These are phyloP conservation scores for Molanna angustata DNA, from an alignment of 2,888 invertebrate species.

Conservation along the genomic window DNA sequence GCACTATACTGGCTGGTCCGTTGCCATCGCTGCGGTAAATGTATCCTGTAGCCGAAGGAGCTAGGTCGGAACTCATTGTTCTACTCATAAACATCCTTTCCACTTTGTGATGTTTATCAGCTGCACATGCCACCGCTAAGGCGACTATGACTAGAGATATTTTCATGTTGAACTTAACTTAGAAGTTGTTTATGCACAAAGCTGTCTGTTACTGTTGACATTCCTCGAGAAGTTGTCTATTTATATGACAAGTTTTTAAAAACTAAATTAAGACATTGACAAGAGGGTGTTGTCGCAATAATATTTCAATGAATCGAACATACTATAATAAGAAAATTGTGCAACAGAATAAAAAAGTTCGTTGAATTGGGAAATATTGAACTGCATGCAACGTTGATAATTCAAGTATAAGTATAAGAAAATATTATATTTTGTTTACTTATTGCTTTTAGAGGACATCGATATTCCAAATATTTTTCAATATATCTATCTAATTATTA, in stretches of 20 bases:
- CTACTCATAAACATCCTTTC: constrained; percentile 56
- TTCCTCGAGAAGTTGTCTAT: constrained; percentile 18
- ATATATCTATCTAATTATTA: no score
- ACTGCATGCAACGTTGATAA: constrained; percentile 18
- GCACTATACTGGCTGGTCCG: constrained; percentile 49
- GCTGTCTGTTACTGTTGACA: constrained; percentile 21
- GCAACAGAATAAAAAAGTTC: constrained; percentile 17
- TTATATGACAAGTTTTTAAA: constrained; percentile 23
- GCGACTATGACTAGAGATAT: constrained; percentile 8
- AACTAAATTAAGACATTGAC: constrained; percentile 25
- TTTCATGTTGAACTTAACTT: constrained; percentile 13
- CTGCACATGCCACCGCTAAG: constrained; percentile 21
- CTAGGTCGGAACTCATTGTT: constrained; percentile 57
- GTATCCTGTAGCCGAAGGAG: constrained; percentile 59
- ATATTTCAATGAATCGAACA: constrained; percentile 22
- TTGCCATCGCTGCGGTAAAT: constrained; percentile 52
- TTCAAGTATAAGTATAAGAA: constrained; percentile 13
- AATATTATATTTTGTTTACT: no score
- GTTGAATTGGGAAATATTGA: constrained; percentile 24
- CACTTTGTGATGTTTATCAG: constrained; percentile 51
- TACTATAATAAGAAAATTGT: constrained; percentile 20
- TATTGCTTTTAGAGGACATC: no score
- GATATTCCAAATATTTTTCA: no score
- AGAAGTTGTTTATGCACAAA: constrained; percentile 14
- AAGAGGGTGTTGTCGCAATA: constrained; percentile 27